phyloP scores from a whole-genome alignment of 1,140 invertebrate genomes.

The Drosophila varians region DNA sequence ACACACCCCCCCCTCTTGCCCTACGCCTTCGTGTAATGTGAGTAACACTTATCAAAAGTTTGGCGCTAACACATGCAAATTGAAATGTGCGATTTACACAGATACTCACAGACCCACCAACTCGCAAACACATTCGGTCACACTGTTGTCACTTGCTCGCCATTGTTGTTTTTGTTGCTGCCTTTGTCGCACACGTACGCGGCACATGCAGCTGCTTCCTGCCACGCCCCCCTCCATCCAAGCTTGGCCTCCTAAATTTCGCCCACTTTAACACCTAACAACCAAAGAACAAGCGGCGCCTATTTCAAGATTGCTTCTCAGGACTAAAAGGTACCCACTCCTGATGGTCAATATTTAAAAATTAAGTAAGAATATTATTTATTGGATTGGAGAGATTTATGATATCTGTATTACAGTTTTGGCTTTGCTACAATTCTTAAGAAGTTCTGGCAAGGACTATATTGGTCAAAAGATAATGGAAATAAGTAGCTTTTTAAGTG shows the following conservation, averaged over 20 bases:
- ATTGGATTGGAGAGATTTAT: background rate
- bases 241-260: slow-evolving; percentile 72
- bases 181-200: slow-evolving; percentile 60
- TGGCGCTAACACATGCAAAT: slow-evolving; percentile 79
- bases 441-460: no score
- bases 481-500: no score
- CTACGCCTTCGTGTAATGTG: slow-evolving; percentile 51
- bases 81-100: slow-evolving; percentile 73
- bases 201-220: slow-evolving; percentile 43
- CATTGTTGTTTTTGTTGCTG: slow-evolving; percentile 26
- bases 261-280: slow-evolving; percentile 78
- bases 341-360: background rate
- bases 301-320: background rate
- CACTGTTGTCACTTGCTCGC: slow-evolving; percentile 62
- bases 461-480: no score
- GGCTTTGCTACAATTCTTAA: no score
- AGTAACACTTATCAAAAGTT: slow-evolving; percentile 82
- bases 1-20: slow-evolving; percentile 14
- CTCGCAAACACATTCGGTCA: slow-evolving; percentile 40
- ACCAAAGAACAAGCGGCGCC: slow-evolving; percentile 55
- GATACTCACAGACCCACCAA: slow-evolving; percentile 10
- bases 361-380: background rate
- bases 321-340: background rate
- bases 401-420: no score
- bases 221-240: background rate